Evolutionary conservation across 1,140 invertebrate genomes (phyloP), one percentile per base, ranked within the genome.

Genomic region (Pomacea maculata): DNA sequence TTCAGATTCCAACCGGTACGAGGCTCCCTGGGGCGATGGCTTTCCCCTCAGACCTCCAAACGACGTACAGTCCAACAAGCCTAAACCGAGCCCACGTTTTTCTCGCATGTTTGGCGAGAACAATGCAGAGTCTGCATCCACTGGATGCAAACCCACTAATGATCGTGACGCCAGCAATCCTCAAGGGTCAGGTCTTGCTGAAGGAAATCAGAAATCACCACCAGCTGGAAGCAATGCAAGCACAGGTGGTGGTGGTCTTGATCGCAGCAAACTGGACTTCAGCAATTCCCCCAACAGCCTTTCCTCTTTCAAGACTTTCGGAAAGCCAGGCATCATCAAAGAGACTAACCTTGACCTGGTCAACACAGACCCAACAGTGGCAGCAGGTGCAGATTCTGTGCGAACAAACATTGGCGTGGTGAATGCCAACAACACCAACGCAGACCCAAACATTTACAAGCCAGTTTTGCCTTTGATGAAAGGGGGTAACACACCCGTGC

Each of bases 51-150:
- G 67, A 11, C 75, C 52, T 63, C 75, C 76, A 54, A 21, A 25
- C n/a, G 73, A 75, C 45, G 17, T 6, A 21, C 19, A 55, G 25
- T 34, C 21, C 45, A 11, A 80, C 45, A 87, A 85, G 83, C 87
- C 89, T 6, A 88, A 88, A 82, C 87, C 88, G 68, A 89, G 88
- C 85, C 88, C 88, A 19, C 80, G 89, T 72, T 86, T 89, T 74
- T 87, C 88, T 45, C 81, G 88, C 45, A 83, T 86, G 78, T 87
- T 87, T 85, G 82, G 80, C 45, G 86, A 87, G 78, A 67, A 68
- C 10, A 63, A 45, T 25, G 14, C 54, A 11, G 52, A 78, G 21
- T 63, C 76, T 61, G 55, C 57, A 29, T 52, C 54, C 77, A 72
- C 17, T 73, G 55, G 17, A 61, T 61, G 11, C 57, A 61, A 61